Base-by-base conservation (phyloP, 64 coral and sea anemone species). In the Orbicella faveolata region DNA sequence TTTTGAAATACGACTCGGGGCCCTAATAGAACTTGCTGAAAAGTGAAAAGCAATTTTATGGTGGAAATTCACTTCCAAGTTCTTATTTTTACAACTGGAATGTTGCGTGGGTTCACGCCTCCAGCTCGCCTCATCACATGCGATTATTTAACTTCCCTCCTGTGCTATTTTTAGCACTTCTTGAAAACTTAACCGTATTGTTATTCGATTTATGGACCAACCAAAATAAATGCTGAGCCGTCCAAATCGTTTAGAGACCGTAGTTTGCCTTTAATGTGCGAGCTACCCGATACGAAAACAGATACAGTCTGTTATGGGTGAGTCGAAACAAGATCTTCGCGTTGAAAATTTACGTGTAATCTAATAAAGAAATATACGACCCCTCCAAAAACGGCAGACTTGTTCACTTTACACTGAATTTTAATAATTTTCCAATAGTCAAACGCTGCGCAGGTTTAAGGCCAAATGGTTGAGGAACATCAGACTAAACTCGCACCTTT, bases 211-310 rank as follows among this genome's bases (percentile, higher is more conserved):
- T 70, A 64, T 39, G 16, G 63, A 35, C 18, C 13, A 39, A 52
- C 20, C 36, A 84, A 48, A 52, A 51, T 26, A 70, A 51, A 37
- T 41, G 82, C n/a, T 35, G 64, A 84, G 19, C 63, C 8, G 30
- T 17, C 34, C 21, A 69, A 25, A 69, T 69, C 36, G 63, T 83
- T 83, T 81, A 25, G 63, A 84, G 82, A 36, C 20, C 44, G 55
- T 39, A 84, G 30, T 84, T 84, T 84, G 25, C 61, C 63, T 52
- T 44, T 65, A 84, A 84, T 84, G 82, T 84, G 82, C 21, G 37
- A 69, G 63, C 82, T 65, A 84, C 65, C 82, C 63, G 82, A 84
- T 70, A 84, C 41, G 61, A 84, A 72, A 51, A 41, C 82, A 48
- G 67, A 70, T 77, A 41, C 39, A 77, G 82, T 72, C 63, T 52